A percentile compares a stretch with the other conserved stretches of the same genome.
These are phyloP conservation scores for Gallinago undulata DNA, from an alignment of 2,113 vertebrate genomes.

Conservation along the genomic window DNA sequence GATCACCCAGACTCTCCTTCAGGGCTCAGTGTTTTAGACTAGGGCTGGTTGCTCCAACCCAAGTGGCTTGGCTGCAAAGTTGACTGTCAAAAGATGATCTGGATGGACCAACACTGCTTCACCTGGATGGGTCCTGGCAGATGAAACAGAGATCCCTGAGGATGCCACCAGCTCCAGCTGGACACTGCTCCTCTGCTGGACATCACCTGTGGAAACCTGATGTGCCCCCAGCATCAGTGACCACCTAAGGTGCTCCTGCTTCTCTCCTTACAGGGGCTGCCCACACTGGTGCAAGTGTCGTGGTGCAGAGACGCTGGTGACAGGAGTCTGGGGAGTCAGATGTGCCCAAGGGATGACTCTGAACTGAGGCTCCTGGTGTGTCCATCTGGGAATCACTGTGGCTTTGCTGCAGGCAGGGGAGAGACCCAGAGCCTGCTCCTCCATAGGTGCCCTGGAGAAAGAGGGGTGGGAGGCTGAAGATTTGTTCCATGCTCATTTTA, in stretches of 20 bases:
- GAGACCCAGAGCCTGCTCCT: background rate
- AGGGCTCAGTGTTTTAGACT: background rate
- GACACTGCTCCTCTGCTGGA: background rate
- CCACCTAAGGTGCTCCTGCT: background rate
- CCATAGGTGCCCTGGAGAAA: background rate
- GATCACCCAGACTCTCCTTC: background rate
- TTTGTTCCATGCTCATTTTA: rapidly evolving
- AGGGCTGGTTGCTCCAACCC: background rate
- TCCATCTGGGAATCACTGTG: background rate
- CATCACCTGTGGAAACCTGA: background rate
- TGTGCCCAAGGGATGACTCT: rapidly evolving
- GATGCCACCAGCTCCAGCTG: background rate
- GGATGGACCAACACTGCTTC: background rate
- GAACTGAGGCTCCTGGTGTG: background rate
- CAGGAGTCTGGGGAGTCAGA: too few relatives aligned
- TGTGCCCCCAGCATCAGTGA: background rate
- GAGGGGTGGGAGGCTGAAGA: background rate
- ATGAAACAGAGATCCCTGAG: background rate
- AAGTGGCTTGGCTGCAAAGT: rapidly evolving
- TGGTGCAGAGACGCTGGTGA: background rate
- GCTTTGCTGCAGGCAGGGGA: rapidly evolving
- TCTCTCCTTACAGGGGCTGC: background rate
- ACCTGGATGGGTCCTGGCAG: background rate
- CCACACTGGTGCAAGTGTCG: rapidly evolving
- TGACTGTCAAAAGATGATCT: background rate